Evolutionary conservation across 2,113 vertebrate genomes (phyloP).

Genomic region (Acanthisitta chloris): DNA sequence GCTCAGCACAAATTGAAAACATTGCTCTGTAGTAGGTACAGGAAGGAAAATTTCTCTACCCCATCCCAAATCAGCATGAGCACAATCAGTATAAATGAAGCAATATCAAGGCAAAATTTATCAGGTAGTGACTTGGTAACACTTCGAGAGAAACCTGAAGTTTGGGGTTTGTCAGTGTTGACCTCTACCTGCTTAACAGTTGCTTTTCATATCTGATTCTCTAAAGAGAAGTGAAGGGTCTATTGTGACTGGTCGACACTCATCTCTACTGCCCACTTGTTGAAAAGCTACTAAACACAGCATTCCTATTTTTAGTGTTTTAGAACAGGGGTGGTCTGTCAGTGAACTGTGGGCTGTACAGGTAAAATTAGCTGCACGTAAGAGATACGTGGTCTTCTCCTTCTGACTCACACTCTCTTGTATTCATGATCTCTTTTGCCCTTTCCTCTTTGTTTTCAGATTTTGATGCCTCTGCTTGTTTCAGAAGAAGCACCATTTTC

Average conservation of each 20-base stretch:
- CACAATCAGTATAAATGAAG: neutral
- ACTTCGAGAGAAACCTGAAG: neutral
- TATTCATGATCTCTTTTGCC: neutral
- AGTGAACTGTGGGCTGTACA: neutral
- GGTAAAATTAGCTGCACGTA: too few species aligned
- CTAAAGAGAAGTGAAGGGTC: neutral
- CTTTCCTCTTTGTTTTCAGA: neutral
- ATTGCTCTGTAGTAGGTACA: neutral
- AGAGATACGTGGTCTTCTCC: neutral
- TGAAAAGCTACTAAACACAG: neutral
- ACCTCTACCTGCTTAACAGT: neutral
- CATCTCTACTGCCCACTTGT: neutral
- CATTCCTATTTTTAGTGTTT: neutral
- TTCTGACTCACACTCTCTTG: neutral
- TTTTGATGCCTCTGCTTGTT: neutral
- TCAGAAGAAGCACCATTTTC: neutral
- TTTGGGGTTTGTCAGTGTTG: neutral
- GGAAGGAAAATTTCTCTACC: neutral
- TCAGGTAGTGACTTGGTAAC: neutral
- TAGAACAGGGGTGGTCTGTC: neutral
- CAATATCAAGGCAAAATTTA: neutral
- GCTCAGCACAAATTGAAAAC: neutral
- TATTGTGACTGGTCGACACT: neutral
- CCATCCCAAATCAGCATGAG: neutral
- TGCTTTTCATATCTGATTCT: neutral